Evolutionary conservation across 1,140 invertebrate genomes (phyloP).

Genomic region (Nilaparvata lugens): DNA sequence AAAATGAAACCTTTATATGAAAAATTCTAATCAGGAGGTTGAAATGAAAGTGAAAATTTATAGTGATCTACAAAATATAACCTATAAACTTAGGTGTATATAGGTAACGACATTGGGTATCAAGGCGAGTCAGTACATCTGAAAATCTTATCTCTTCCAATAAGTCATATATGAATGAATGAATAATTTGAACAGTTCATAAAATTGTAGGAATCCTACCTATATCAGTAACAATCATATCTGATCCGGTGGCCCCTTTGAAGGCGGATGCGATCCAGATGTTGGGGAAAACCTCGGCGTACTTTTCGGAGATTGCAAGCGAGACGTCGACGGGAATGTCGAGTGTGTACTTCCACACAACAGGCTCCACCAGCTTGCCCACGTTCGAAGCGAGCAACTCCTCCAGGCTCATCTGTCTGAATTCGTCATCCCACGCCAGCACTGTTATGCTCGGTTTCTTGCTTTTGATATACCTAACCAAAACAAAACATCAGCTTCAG

Average conservation of each 20-base stretch:
- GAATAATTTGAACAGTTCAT: too few species aligned
- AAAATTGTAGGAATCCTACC: constrained; percentile 28
- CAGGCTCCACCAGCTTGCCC: constrained; percentile 40
- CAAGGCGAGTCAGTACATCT: too few species aligned
- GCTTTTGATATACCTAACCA: constrained; percentile 26
- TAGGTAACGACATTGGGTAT: too few species aligned
- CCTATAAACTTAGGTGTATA: too few species aligned
- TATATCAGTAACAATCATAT: constrained; percentile 43
- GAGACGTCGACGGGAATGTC: constrained; percentile 8
- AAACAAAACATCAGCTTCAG: neutral
- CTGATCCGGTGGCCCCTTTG: constrained; percentile 47
- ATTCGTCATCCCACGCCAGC: constrained; percentile 59
- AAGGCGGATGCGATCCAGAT: constrained; percentile 55
- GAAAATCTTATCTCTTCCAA: too few species aligned
- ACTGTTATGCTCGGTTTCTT: constrained; percentile 31
- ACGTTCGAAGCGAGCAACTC: constrained; percentile 37
- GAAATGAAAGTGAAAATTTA: too few species aligned
- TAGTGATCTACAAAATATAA: too few species aligned
- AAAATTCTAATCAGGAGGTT: too few species aligned
- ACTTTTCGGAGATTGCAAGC: constrained; percentile 11
- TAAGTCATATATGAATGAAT: too few species aligned
- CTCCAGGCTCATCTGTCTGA: constrained; percentile 37
- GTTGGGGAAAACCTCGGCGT: constrained; percentile 39
- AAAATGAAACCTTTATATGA: too few species aligned
- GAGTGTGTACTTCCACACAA: constrained; percentile 36